Evolutionary conservation across 2,888 invertebrate genomes (phyloP), one percentile per base, ranked within the genome.

Genomic region (Dyspetes luteomarginatus): DNA sequence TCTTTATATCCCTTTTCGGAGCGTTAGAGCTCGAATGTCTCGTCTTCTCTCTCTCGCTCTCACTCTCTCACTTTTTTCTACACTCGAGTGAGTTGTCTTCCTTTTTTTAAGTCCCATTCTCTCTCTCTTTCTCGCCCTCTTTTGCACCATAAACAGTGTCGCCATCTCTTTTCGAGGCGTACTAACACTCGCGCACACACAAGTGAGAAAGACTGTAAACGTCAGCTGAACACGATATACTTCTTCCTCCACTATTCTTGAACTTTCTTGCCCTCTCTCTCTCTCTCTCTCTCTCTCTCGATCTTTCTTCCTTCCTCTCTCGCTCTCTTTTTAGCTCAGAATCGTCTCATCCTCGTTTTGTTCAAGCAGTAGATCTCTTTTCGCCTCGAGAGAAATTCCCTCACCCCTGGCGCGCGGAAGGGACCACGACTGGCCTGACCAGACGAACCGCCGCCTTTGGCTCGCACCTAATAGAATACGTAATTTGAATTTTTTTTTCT

Each of bases 401-500:
- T 55, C 52, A 12, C 12, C 5, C 15, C 19, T 43, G 15, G 24
- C n/a, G 26, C 28, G 12, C 28, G 9, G 22, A 48, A 19, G 17
- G 48, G 43, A 17, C 36, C 58, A 22, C 15, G 60, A 30, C 36
- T 26, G 36, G 19, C 50, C 67, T 22, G 28, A 19, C 58, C 69
- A 55, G 72, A 71, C 74, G 60, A 78, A 65, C 62, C 48, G 79
- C 67, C 81, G 78, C 83, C 78, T 71, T 65, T 58, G 56, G 82
- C 83, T 84, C 83, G 78, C 85, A 83, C 85, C 87, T 91, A 91
- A 91, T 91, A 91, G 91, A 91, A 91, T 90, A 90, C 87, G 87
- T 88, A 88, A 90, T 90, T 90, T 89, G 87, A 90, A 89, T 89
- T 89, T 86, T 89, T 88, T 43, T n/a, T n/a, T n/a, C n/a, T n/a